These are phyloP conservation scores for Myotis findleyi DNA, from an alignment of 2,797 vertebrate species.

Conservation along the genomic window DNA sequence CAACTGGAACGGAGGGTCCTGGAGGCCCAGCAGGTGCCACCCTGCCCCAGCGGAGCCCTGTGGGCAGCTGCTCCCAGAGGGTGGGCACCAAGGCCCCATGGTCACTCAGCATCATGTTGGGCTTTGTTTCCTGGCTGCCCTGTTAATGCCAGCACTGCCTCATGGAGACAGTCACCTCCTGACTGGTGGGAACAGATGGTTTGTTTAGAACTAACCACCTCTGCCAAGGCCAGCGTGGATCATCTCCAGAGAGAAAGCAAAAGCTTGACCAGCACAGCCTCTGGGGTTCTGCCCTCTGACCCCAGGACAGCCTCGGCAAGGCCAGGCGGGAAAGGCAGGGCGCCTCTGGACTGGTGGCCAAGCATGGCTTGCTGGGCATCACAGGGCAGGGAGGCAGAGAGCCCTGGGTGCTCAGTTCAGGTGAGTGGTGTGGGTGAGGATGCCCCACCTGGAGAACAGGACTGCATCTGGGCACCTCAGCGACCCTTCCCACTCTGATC, in stretches of 20 bases:
- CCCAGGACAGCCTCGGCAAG: rapidly evolving
- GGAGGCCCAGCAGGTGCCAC: neutral
- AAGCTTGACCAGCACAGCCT: rapidly evolving
- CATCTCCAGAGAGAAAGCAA: neutral
- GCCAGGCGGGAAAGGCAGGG: neutral
- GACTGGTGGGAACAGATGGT: slow-evolving; percentile 55
- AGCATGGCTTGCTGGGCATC: neutral
- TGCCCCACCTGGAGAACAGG: neutral
- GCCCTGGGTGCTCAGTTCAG: neutral
- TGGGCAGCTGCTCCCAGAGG: no score
- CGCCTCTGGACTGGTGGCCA: neutral
- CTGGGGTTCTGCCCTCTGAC: neutral
- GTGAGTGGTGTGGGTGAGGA: rapidly evolving
- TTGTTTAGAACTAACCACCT: neutral
- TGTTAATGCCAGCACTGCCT: neutral
- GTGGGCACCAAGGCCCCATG: neutral
- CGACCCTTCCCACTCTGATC: rapidly evolving
- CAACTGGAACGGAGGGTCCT: rapidly evolving
- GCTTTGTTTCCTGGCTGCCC: neutral
- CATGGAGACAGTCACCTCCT: neutral
- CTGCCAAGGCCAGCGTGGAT: neutral
- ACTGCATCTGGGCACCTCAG: no score
- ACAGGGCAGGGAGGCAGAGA: neutral
- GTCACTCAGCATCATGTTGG: neutral
- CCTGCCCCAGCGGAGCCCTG: no score